Base-by-base conservation (phyloP, 2,797 vertebrate species). In the Poeciliopsis paucimaculata region DNA sequence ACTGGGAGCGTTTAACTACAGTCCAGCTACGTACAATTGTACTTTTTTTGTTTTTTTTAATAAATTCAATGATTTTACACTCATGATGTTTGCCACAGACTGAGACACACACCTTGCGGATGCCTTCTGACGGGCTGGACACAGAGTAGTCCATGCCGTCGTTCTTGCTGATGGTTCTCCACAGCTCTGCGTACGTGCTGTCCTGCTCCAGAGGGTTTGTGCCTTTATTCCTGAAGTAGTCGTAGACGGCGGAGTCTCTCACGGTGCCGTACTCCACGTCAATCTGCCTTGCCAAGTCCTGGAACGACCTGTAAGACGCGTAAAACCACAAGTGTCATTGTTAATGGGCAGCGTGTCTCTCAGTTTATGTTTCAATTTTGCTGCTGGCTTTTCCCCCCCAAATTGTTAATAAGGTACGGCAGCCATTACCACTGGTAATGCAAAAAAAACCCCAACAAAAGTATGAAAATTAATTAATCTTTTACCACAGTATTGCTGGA, bases 161-260 rank as follows among this genome's bases (percentile, higher is more conserved):
- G 72, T 97, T 98, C 94, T 96, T 97, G 95, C 97, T 99, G 92
- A 99, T 96, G 36, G 97, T 98, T 88, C 97, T 95, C 98, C 98
- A 99, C 66, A 99, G 95, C 88, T 99, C 98, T 1, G 98, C 96
- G 85, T 97, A 99, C 0, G 98, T 98, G 94, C 95, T 96, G 94
- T 99, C 98, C 93, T 99, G 98, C 89, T 99, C 98, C 94, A 99
- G 93, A 2, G 97, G 97, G 90, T 99, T 99, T 83, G 98, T 98
- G 34, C 98, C 98, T 95, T 99, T 99, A 90, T 97, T 97, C 86
- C 95, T 96, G 84, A 99, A 98, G 94, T 99, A 99, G 90, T 99
- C 97, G 7, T 98, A 99, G 20, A 99, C 98, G 0, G 98, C 97
- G 0, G 98, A 99, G 93, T 99, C 98, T 85, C 97, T 95, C 80